Percentiles rank a stretch among this genome's conserved stretches.
These are phyloP conservation scores for Teleogryllus oceanicus DNA, from an alignment of 2,888 invertebrate genomes.

Conservation along the genomic window DNA sequence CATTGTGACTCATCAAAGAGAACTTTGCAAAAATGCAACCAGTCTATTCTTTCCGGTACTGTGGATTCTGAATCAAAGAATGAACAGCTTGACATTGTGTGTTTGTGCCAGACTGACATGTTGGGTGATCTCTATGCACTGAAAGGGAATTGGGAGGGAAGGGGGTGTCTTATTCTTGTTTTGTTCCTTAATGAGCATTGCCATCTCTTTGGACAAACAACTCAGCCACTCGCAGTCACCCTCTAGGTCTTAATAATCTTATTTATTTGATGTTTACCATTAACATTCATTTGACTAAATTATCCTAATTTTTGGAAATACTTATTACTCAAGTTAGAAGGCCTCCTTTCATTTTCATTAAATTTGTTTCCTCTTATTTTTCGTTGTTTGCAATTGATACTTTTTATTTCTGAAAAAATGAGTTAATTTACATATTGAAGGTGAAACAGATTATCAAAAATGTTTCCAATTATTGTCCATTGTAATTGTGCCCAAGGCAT, in stretches of 20 bases:
- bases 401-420: not conserved
- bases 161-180: not conserved
- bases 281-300: not conserved
- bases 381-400: not conserved
- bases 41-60: conserved; percentile 3
- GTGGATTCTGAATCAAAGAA: not conserved
- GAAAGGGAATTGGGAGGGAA: not conserved
- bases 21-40: not conserved
- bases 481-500: not conserved
- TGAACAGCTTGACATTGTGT: not conserved
- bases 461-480: not conserved
- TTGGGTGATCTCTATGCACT: conserved; percentile 7
- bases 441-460: not conserved
- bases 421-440: too few relatives aligned
- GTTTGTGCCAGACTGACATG: not conserved
- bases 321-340: not conserved
- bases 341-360: not conserved
- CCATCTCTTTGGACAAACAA: not conserved
- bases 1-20: not conserved
- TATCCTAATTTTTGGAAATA: not conserved
- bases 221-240: not conserved
- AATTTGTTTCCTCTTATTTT: not conserved
- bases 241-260: not conserved
- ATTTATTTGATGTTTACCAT: not conserved
- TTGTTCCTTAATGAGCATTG: not conserved